A percentile compares a stretch with the other conserved stretches of the same genome.
Evolutionary conservation across 2,888 invertebrate species (phyloP).

Genomic region (Ichneumoninae sp.): DNA sequence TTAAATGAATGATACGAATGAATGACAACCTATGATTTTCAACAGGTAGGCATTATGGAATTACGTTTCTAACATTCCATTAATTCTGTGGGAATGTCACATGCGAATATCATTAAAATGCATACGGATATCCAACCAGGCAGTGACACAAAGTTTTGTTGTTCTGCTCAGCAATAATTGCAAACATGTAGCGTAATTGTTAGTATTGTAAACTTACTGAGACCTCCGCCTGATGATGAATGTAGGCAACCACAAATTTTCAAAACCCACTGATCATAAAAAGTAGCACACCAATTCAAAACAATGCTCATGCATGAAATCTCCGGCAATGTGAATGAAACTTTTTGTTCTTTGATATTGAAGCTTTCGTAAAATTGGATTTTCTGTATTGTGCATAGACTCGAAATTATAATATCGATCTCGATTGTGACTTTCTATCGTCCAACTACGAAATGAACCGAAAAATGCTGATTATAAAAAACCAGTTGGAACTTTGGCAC

Average conservation of each 20-base stretch:
- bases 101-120: conserved; percentile 39
- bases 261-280: conserved; percentile 75
- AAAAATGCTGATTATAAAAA: not conserved
- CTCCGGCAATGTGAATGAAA: not conserved
- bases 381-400: not conserved
- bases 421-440: conserved; percentile 22
- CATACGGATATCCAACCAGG: conserved; percentile 45
- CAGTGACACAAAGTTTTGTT: conserved; percentile 42
- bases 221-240: conserved; percentile 81
- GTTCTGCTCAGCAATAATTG: conserved; percentile 44
- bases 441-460: conserved; percentile 13
- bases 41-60: not conserved
- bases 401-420: conserved; percentile 10
- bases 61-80: conserved; percentile 8
- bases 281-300: conserved; percentile 61
- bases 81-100: conserved; percentile 1
- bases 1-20: not conserved
- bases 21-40: not conserved
- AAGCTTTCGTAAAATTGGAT: conserved; percentile 14
- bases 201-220: conserved; percentile 79
- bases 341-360: conserved; percentile 7
- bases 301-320: conserved; percentile 56
- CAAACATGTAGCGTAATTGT: conserved; percentile 63
- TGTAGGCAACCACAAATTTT: conserved; percentile 79
- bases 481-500: not conserved